These are phyloP conservation scores for Cyanocitta stelleri DNA, from an alignment of 2,113 vertebrate genomes.

Conservation along the genomic window DNA sequence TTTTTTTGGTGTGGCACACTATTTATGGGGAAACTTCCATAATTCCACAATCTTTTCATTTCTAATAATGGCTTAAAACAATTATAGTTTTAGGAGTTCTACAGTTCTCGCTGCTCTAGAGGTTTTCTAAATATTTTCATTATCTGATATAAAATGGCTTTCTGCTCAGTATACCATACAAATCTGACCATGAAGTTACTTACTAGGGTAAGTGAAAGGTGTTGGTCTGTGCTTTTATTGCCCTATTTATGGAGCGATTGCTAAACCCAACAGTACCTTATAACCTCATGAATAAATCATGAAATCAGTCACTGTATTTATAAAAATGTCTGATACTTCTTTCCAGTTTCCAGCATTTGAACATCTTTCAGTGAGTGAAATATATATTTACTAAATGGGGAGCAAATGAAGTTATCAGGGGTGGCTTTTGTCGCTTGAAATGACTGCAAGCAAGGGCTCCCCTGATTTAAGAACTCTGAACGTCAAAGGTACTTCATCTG, in stretches of 20 bases:
- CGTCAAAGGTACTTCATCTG: not conserved
- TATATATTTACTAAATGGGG: not conserved
- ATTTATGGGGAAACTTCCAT: not conserved
- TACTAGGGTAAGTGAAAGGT: conserved; percentile 58
- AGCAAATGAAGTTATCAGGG: conserved; percentile 6
- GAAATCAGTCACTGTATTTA: conserved; percentile 56
- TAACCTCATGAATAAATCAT: conserved; percentile 75
- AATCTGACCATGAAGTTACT: conserved; percentile 74
- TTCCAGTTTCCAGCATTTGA: conserved; percentile 42
- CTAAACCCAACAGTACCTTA: conserved; percentile 68
- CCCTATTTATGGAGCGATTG: conserved; percentile 71
- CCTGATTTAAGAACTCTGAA: not conserved
- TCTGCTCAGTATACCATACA: conserved; percentile 73
- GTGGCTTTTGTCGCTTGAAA: not conserved
- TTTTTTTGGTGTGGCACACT: not conserved
- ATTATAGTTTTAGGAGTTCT: conserved; percentile 63
- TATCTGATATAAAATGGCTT: conserved; percentile 71
- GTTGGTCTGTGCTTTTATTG: conserved; percentile 78
- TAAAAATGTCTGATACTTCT: conserved; percentile 48
- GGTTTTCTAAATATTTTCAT: conserved; percentile 68
- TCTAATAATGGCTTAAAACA: conserved; percentile 45
- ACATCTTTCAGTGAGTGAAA: conserved; percentile 37
- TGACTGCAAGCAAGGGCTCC: not conserved
- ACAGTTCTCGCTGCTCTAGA: conserved; percentile 55
- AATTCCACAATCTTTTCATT: conserved; percentile 38